Evolutionary conservation across 2,797 vertebrate species (phyloP), one percentile per base, ranked within the genome.

Genomic region (Gambusia yucatana): DNA sequence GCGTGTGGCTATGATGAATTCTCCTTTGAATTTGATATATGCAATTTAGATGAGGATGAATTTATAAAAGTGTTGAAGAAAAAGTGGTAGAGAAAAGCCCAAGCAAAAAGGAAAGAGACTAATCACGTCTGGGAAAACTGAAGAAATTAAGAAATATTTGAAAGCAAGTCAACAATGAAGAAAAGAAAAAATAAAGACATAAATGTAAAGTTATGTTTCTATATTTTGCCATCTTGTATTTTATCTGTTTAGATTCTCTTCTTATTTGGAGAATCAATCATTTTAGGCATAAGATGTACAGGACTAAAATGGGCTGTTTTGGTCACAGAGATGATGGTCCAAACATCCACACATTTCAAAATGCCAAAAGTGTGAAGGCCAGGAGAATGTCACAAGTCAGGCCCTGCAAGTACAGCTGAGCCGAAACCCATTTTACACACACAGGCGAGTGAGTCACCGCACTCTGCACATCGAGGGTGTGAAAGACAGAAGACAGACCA

Each of bases 401-500:
- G 75, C 33, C 63, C 55, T 74, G 47, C 39, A 83, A 80, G 61
- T 77, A 71, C n/a, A 8, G 11, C 75, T 13, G 50, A 72, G 50
- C 17, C 30, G 8, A 57, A 59, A 75, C 79, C 65, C n/a, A 81
- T 78, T 75, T 77, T 69, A 88, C 71, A 78, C 57, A 80, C 41
- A 33, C 36, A 70, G 6, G 28, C 72, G 77, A 50, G 72, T 28
- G 77, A 89, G 78, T 90, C 92, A 91, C 82, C 74, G 67, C 44
- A 22, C 82, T 70, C 82, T 87, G 85, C 85, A 80, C 77, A 87
- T 78, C 76, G 81, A 83, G 86, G 77, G 91, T 88, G 90, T 90
- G 84, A 94, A 91, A 90, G 78, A 88, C 90, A 81, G 74, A 82
- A 87, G 70, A 81, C 55, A 77, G 78, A 77, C 72, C 83, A 85